Base-by-base conservation (phyloP, 1,140 invertebrate species). In the Pemphigus obesinymphae region DNA sequence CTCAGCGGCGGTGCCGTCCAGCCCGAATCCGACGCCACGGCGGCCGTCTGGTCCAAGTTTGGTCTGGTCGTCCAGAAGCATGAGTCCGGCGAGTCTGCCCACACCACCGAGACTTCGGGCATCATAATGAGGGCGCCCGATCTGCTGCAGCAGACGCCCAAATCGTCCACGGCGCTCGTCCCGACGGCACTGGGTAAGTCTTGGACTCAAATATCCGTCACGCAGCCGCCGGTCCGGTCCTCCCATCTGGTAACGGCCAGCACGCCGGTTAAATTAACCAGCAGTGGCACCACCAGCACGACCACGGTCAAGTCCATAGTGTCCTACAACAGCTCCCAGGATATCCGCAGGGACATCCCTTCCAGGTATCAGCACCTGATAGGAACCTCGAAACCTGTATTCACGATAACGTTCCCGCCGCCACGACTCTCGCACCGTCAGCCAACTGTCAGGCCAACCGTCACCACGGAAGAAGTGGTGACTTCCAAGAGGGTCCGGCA, bases 401-500 rank as follows among this genome's bases (percentile, higher is more conserved):
- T 50, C 17, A 45, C 70, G 15, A 72, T 75, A 7, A 82, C 83
- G 13, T 82, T 81, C 7, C 61, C 73, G 4, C 70, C 82, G 2
- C 50, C 75, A 1, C 23, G 58, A 43, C 3, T 61, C 3, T 55
- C 72, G 0, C 48, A 37, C 1, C 37, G 58, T 63, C 11, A 29
- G 45, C 15, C 55, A 31, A 43, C 73, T 17, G n/a, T 7, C 17
- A 31, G 53, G 11, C 73, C 82, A 31, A 26, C 31, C 34, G n/a
- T 34, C 23, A 20, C 63, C 31, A n/a, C 45, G 53, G 45, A 76
- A 29, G 40, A 50, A 20, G 43, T 82, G 20, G 43, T 82, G 20
- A 82, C 72, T 58, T 82, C 53, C 70, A 86, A 75, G 81, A 84
- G 63, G 58, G 82, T 86, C 75, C 84, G 82, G 37, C 85, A 87